Base-by-base conservation (phyloP, 2,797 vertebrate species). In the Sardinella longiceps region DNA sequence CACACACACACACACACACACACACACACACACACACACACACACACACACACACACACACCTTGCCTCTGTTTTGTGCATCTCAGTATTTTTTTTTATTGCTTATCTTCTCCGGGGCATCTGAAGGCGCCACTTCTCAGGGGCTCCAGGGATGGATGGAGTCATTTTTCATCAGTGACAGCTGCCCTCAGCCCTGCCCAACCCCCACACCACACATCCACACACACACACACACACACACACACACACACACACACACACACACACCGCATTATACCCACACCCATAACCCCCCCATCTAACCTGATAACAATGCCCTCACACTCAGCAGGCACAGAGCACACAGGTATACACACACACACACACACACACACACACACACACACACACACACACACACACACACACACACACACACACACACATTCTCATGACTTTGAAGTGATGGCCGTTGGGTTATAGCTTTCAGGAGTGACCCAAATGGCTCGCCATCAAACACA, bases 101-200 rank as follows among this genome's bases (percentile, higher is more conserved):
- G 5, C 70, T 77, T 43, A 77, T 77, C 70, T 77, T 77, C 70
- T 77, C 70, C 33, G 2, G 84, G 84, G 84, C 58, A 74, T 77
- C 82, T 81, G 43, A 81, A 83, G 81, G 84, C 82, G 50, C 70
- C 81, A 77, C 81, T 5, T 82, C 81, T 85, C 82, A 70, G 28
- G 82, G 80, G 80, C 85, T 86, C 83, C 45, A 23, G 77, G 84
- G 85, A 86, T 18, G 50, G 66, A 80, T 46, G 60, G 74, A 85
- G 83, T 33, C 84, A 88, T 88, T 89, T 89, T 89, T 89, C 87
- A 89, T 89, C 87, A 77, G 83, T 80, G 88, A 85, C 82, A 39
- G 84, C 80, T 81, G 81, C 56, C 85, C 60, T 51, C 80, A 18
- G n/a, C 84, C 48, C 51, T 9, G 70, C 84, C 84, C 86, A 87